Evolutionary conservation across 1,140 invertebrate species (phyloP).

Genomic region (Magallana ariakensis): DNA sequence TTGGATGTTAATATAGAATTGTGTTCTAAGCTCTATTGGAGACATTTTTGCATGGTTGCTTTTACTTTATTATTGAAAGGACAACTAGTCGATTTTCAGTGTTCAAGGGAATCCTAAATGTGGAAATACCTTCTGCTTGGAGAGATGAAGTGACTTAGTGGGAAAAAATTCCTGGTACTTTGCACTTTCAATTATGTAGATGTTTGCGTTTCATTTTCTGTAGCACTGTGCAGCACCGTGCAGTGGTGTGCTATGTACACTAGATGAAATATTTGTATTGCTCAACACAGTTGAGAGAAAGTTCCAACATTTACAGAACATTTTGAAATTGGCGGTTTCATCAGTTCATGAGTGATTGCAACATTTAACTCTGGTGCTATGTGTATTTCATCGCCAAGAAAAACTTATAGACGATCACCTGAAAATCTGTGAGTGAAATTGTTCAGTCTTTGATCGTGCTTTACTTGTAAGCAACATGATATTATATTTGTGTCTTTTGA

Average conservation of each 20-base stretch:
- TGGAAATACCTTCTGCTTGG: neutral
- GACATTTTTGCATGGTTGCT: conserved; percentile 29
- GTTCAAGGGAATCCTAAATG: neutral
- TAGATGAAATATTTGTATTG: conserved; percentile 12
- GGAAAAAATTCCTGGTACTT: neutral
- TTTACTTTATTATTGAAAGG: neutral
- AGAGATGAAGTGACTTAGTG: neutral
- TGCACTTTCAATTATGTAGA: conserved; percentile 3
- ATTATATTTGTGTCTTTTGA: conserved; percentile 14
- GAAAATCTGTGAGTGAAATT: neutral
- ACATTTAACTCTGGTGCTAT: neutral
- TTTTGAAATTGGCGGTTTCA: conserved; percentile 15
- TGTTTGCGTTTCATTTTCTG: neutral
- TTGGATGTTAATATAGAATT: conserved; percentile 31
- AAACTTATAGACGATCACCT: neutral
- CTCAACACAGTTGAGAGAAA: conserved; percentile 42
- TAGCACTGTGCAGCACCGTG: neutral
- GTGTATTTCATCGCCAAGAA: conserved; percentile 27
- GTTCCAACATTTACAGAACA: conserved; percentile 2
- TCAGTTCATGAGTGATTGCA: conserved; percentile 9
- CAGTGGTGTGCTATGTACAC: neutral
- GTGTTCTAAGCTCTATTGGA: conserved; percentile 24
- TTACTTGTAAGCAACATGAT: neutral
- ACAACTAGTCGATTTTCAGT: conserved; percentile 9
- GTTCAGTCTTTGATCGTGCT: neutral